phyloP scores from a whole-genome alignment of 2,113 vertebrate species.

The Cyanoramphus novaezelandiae region DNA sequence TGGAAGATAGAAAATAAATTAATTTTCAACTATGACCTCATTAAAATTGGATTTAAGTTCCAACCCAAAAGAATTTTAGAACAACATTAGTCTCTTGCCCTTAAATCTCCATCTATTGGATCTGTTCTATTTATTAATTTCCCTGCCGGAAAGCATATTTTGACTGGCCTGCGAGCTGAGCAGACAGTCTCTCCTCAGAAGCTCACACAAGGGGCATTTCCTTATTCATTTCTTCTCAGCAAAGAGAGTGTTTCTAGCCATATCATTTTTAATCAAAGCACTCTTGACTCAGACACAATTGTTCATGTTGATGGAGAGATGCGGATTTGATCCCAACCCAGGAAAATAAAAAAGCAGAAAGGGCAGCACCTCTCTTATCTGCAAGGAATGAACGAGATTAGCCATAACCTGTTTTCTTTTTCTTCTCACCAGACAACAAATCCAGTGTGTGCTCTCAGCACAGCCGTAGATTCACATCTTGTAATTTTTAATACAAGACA shows the following conservation, averaged over 20 bases:
- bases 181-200: slow-evolving; percentile 56
- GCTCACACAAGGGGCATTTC: slow-evolving; percentile 55
- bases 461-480: slow-evolving; percentile 59
- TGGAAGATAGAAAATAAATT: slow-evolving; percentile 61
- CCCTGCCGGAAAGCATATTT: slow-evolving; percentile 65
- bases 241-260: slow-evolving; percentile 53
- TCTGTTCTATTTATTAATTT: slow-evolving; percentile 40
- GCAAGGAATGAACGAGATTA: slow-evolving; percentile 46
- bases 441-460: slow-evolving; percentile 49
- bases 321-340: slow-evolving; percentile 48
- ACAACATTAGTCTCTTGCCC: slow-evolving; percentile 47
- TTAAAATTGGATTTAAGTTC: slow-evolving; percentile 66
- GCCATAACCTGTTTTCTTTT: slow-evolving; percentile 64
- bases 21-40: slow-evolving; percentile 54
- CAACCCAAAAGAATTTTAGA: slow-evolving; percentile 58
- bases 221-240: slow-evolving; percentile 37
- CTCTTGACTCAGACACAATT: slow-evolving; percentile 64
- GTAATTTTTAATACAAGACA: slow-evolving; percentile 70
- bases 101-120: slow-evolving; percentile 55
- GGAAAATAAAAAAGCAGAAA: slow-evolving; percentile 26
- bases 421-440: slow-evolving; percentile 59
- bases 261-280: slow-evolving; percentile 64
- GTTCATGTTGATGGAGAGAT: slow-evolving; percentile 50
- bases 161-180: slow-evolving; percentile 47
- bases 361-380: slow-evolving; percentile 57